Percentiles rank a stretch among this genome's conserved stretches.
phyloP scores from a whole-genome alignment of 2,888 invertebrate genomes.

The Margaritifera margaritifera region DNA sequence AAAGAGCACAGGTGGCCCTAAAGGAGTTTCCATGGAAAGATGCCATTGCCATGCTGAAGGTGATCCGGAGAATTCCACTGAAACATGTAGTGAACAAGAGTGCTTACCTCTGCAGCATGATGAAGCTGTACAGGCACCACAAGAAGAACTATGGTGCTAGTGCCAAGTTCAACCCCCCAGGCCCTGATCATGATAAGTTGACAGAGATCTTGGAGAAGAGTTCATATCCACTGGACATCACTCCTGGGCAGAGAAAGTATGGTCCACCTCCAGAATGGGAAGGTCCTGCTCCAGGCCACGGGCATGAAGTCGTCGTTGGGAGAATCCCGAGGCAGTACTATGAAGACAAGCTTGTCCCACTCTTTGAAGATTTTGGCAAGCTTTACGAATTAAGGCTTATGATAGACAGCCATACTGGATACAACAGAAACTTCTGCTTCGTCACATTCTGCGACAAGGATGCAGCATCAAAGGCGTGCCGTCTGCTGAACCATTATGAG shows the following conservation, averaged over 20 bases:
- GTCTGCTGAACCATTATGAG: constrained; percentile 15
- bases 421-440: constrained; percentile 34
- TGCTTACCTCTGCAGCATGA: constrained; percentile 29
- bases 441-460: constrained; percentile 27
- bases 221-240: constrained; percentile 21
- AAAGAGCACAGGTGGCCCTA: constrained; percentile 18
- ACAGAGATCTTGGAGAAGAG: constrained; percentile 17
- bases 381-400: constrained; percentile 32
- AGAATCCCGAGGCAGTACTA: constrained; percentile 32
- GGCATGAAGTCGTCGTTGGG: constrained; percentile 24
- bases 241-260: constrained; percentile 28
- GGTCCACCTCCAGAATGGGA: constrained; percentile 41
- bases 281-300: constrained; percentile 18
- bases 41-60: not conserved
- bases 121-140: constrained; percentile 19
- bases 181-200: constrained; percentile 26
- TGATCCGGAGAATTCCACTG: constrained; percentile 15
- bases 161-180: not conserved
- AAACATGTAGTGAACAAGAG: constrained; percentile 24
- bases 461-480: constrained; percentile 22
- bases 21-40: constrained; percentile 13
- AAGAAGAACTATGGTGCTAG: no score
- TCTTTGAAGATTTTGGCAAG: constrained; percentile 28
- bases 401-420: constrained; percentile 31
- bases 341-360: constrained; percentile 34